Conservation (phyloP, 2,797 vertebrate genomes). For the Hybognathus amarus region DNA sequence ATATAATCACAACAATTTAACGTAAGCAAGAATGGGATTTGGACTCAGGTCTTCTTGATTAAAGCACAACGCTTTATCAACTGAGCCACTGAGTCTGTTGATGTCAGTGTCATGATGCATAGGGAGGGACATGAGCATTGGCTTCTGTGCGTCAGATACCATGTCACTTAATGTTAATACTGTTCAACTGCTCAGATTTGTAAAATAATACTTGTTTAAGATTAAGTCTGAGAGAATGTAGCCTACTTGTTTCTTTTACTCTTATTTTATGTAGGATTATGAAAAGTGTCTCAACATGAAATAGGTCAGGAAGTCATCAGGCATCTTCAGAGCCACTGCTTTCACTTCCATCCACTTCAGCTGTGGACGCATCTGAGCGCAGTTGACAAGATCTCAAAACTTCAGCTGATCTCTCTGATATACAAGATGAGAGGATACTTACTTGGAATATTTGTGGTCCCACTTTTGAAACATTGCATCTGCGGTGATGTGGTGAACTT, state of each 20-base stretch:
- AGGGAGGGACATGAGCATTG: too few relatives aligned
- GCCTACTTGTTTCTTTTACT: neutral
- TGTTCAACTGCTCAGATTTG: too few relatives aligned
- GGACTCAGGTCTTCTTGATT: too few relatives aligned
- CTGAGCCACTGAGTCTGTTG: too few relatives aligned
- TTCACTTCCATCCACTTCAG: neutral
- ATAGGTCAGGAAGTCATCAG: neutral
- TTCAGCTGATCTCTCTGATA: neutral
- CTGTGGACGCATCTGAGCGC: neutral
- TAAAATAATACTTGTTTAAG: too few relatives aligned
- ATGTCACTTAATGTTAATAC: too few relatives aligned
- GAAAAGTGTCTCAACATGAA: neutral
- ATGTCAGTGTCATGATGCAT: too few relatives aligned
- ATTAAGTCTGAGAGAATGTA: neutral
- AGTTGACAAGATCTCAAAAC: neutral
- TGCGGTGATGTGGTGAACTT: constrained; percentile 38
- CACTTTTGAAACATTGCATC: constrained; percentile 13
- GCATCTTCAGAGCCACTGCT: neutral
- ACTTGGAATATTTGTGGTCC: constrained; percentile 27
- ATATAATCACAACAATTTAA: too few relatives aligned
- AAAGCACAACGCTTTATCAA: too few relatives aligned
- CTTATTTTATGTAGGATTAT: neutral
- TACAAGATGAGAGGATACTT: constrained; percentile 35
- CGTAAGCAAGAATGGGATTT: too few relatives aligned
- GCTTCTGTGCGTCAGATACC: too few relatives aligned